Base-by-base conservation (phyloP, 2,113 vertebrate genomes). In the Prionailurus bengalensis region DNA sequence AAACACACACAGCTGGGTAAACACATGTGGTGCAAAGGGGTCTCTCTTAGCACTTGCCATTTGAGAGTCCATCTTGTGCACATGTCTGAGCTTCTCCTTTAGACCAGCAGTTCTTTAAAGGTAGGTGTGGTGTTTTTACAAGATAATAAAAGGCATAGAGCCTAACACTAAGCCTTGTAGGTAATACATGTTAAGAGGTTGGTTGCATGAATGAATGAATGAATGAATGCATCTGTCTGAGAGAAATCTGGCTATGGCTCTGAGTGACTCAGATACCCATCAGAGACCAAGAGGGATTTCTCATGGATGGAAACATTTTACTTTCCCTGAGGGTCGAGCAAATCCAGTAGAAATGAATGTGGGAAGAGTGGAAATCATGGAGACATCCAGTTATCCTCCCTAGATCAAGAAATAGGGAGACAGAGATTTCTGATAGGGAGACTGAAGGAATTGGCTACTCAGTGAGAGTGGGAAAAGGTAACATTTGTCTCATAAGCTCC, bases 331-430 rank as follows among this genome's bases (percentile, higher is more conserved):
- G 21, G 8, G 4, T 51, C 61, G 3, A 68, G 70, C 25, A 90
- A 89, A 87, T 51, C 33, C n/a, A 63, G 16, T 29, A 63, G 31
- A n/a, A 71, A 53, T 27, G 79, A 71, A 39, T 31, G 36, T 25
- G 21, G 23, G 39, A 65, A 92, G 7, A 15, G n/a, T n/a, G 4
- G 45, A 96, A 33, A 53, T 33, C 68, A 53, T 0, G 17, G 68
- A 55, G 15, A 45, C 13, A n/a, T 3, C 45, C 51, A 33, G 25
- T 53, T 48, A 25, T 17, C 51, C 27, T n/a, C 25, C 48, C 12
- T 45, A 61, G 55, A 42, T 89, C 58, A 94, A 76, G 80, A 90
- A 84, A 74, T 65, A 70, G 81, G 45, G 80, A 80, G 68, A 74
- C 31, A 63, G 65, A 70, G 29, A 5, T 87, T 80, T 84, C 39